Evolutionary conservation across 2,113 vertebrate genomes (phyloP).

Genomic region (Vulpes vulpes): DNA sequence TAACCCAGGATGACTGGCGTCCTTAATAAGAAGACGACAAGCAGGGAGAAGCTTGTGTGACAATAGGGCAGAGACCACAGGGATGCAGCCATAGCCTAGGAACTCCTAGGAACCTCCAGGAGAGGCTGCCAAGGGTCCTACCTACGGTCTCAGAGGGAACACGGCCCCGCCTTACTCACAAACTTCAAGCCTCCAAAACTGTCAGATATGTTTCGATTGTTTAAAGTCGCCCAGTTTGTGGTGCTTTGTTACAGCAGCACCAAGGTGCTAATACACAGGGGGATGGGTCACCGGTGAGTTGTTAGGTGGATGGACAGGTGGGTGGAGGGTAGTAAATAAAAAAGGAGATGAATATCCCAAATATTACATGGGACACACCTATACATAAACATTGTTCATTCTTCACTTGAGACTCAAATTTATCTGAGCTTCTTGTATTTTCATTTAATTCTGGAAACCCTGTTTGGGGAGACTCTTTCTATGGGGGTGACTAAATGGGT

Average conservation of each 20-base stretch:
- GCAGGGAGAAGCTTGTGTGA: fast-evolving
- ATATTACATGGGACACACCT: fast-evolving
- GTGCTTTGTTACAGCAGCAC: not conserved
- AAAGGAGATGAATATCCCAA: not conserved
- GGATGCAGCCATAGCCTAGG: fast-evolving
- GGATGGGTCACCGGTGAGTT: fast-evolving
- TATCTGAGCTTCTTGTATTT: not conserved
- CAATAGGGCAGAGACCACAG: fast-evolving
- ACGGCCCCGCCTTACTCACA: fast-evolving
- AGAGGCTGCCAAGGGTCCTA: not conserved
- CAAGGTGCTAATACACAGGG: fast-evolving
- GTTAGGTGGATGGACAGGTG: fast-evolving
- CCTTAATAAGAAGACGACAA: not conserved
- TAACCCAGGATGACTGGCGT: fast-evolving
- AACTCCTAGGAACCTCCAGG: fast-evolving
- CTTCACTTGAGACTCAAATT: not conserved
- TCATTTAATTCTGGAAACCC: not conserved
- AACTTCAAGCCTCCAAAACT: fast-evolving
- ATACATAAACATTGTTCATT: not conserved
- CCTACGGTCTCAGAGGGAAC: fast-evolving
- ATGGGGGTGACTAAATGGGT: not conserved
- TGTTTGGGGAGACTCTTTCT: not conserved
- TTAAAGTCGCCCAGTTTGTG: not conserved
- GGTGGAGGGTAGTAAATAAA: fast-evolving
- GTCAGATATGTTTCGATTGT: fast-evolving